phyloP scores from a whole-genome alignment of 2,797 vertebrate species.

The Crocidura indochinensis region DNA sequence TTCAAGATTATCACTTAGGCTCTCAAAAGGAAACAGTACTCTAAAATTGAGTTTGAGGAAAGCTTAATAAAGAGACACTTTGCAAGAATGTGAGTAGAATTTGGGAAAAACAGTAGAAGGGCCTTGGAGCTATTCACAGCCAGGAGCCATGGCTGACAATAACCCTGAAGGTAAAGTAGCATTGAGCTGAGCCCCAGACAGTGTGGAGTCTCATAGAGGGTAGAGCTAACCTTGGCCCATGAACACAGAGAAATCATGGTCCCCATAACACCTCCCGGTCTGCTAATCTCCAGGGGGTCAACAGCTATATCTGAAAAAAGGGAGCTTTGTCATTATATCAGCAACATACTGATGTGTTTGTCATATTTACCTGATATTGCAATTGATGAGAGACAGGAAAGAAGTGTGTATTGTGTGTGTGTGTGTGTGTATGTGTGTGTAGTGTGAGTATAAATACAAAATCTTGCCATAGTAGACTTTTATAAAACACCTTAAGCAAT shows the following conservation, averaged over 20 bases:
- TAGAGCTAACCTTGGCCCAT: neutral
- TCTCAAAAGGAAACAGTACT: neutral
- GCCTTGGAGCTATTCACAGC: neutral
- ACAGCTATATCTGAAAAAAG: neutral
- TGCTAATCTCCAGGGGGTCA: too few species aligned
- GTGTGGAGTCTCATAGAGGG: neutral
- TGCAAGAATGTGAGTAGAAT: neutral
- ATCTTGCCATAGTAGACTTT: too few species aligned
- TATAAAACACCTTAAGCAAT: neutral
- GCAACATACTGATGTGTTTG: too few species aligned
- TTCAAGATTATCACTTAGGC: neutral
- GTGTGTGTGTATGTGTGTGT: too few species aligned
- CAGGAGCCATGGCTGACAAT: neutral
- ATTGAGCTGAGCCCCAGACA: neutral
- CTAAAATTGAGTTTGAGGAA: neutral
- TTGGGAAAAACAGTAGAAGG: neutral
- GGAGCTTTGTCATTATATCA: slow-evolving; percentile 51
- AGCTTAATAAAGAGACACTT: slow-evolving; percentile 12
- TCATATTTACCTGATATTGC: too few species aligned
- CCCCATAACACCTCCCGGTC: too few species aligned
- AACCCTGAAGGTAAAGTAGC: neutral
- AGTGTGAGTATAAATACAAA: too few species aligned
- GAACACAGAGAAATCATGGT: neutral
- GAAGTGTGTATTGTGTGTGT: too few species aligned
- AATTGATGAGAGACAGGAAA: too few species aligned